Base-by-base conservation (phyloP, 2,797 vertebrate species). In the Crocidura indochinensis region DNA sequence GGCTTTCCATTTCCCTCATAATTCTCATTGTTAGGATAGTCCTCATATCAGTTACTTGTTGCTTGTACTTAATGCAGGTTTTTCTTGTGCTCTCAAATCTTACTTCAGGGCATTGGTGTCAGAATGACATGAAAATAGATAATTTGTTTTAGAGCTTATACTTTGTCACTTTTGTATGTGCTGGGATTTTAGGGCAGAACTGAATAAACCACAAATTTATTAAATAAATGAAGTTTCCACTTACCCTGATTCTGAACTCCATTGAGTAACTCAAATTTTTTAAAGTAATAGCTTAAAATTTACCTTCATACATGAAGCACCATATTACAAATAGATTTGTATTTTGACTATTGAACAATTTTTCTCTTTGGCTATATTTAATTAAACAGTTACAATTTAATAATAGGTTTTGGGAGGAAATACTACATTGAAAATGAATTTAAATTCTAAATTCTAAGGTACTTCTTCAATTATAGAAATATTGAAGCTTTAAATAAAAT, bases 401-500 rank as follows among this genome's bases (percentile, higher is more conserved):
- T 79, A 76, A 74, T 29, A 90, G 12, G 53, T 38, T 78, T 81
- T 38, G 6, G 10, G 27, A 0, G 14, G 4, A 46, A 44, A 68
- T 62, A 17, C 19, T 78, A 22, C 26, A 10, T 51, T 51, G 51
- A 51, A 51, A 51, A 51, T 51, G 51, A 10, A 51, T 51, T 51
- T 82, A 62, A 22, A 64, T 5, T 27, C 38, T 31, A 49, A 47
- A 87, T 78, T 93, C 27, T 64, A 73, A 93, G 44, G 10, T 79
- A 44, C 12, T 14, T 92, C 65, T 83, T 84, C 71, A 60, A 90
- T 90, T 91, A 74, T 15, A 82, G 74, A 75, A 44, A 79, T 85
- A 77, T 38, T 87, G 24, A 87, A 81, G 44, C 65, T 2, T 92
- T 51, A 87, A 81, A 24, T 46, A 11, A 51, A 79, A 76, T 80